A percentile compares a stretch with the other conserved stretches of the same genome.
These are phyloP conservation scores for Cylindroiulus punctatus DNA, from an alignment of 2,888 invertebrate genomes.

Conservation along the genomic window DNA sequence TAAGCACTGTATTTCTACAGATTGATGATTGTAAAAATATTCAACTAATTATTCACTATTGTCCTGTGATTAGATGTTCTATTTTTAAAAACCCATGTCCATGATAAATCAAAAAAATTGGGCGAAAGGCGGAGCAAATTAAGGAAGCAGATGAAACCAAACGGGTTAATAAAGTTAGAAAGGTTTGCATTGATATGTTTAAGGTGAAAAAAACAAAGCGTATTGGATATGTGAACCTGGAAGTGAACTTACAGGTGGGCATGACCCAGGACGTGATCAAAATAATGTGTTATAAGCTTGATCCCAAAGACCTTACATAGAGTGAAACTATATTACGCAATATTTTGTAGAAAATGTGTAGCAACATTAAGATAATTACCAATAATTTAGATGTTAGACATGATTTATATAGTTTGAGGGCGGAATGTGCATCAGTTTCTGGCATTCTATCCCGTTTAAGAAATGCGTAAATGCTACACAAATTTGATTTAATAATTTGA, in stretches of 20 bases:
- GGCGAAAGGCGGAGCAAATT: not conserved
- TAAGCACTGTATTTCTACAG: no score
- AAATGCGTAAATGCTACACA: not conserved
- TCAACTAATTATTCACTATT: no score
- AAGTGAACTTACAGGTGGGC: not conserved
- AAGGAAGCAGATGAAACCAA: not conserved
- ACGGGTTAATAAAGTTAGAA: not conserved
- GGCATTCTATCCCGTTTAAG: not conserved
- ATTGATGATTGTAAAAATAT: no score
- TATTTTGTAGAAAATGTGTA: not conserved
- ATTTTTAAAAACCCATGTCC: no score
- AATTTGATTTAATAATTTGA: not conserved
- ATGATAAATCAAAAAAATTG: not conserved
- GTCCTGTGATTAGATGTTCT: no score
- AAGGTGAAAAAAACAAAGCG: not conserved
- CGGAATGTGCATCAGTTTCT: no score
- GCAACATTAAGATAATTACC: not conserved
- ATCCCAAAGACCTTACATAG: not conserved
- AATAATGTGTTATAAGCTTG: not conserved
- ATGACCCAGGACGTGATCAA: slow-evolving; percentile 31
- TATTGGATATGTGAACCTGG: not conserved
- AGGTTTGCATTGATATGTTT: not conserved
- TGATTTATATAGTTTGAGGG: not conserved
- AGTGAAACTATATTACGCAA: not conserved
- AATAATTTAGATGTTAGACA: not conserved